Evolutionary conservation across 2,888 invertebrate species (phyloP).

Genomic region (Ferrisia virgata): DNA sequence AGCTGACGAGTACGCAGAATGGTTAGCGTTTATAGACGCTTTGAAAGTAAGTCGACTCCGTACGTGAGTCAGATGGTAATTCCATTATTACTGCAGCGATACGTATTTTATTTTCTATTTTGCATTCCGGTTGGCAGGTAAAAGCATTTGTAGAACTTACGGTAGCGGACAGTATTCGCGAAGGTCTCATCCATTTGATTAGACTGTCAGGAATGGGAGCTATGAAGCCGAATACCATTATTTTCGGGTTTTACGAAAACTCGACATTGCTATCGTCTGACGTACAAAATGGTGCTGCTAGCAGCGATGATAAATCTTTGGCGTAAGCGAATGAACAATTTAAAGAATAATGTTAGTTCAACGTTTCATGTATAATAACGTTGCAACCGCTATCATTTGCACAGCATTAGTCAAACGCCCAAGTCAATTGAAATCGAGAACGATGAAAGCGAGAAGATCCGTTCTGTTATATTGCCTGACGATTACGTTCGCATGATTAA

Average conservation of each 20-base stretch:
- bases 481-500: slow-evolving; percentile 83
- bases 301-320: too few relatives aligned
- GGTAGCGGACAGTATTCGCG: slow-evolving; percentile 75
- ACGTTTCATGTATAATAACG: neutral
- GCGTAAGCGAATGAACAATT: too few relatives aligned
- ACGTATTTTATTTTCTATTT: neutral
- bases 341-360: too few relatives aligned
- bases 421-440: slow-evolving; percentile 54
- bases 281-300: slow-evolving; percentile 41
- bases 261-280: slow-evolving; percentile 55
- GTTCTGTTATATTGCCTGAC: slow-evolving; percentile 54
- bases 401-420: neutral
- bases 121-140: slow-evolving; percentile 55
- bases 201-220: slow-evolving; percentile 93
- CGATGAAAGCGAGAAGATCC: slow-evolving; percentile 56
- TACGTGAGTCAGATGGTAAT: too few relatives aligned
- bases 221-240: slow-evolving; percentile 98
- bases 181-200: slow-evolving; percentile 88
- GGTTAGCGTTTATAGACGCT: slow-evolving; percentile 92
- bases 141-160: slow-evolving; percentile 97
- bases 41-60: slow-evolving; percentile 77
- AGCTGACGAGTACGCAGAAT: slow-evolving; percentile 75
- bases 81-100: too few relatives aligned
- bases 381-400: neutral
- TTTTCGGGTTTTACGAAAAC: slow-evolving; percentile 85